A percentile compares a stretch with the other conserved stretches of the same genome.
Conservation (phyloP, 2,888 invertebrate genomes). For the Hydriomena furcata region DNA sequence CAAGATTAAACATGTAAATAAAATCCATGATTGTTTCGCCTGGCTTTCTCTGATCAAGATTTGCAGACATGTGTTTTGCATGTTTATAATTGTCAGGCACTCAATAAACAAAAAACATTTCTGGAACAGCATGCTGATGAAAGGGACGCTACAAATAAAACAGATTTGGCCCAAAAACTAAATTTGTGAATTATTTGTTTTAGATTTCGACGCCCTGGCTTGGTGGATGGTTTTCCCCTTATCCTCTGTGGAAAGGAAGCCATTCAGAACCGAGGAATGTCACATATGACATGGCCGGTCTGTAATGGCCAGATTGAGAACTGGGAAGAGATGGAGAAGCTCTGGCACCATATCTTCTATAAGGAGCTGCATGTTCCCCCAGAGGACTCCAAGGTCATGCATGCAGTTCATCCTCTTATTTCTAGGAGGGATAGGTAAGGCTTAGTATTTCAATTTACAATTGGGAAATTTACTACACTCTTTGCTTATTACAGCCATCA, state of each 20-base stretch:
- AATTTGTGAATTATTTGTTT: background rate
- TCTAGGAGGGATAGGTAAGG: constrained; percentile 86
- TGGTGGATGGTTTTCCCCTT: constrained; percentile 60
- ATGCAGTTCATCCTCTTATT: constrained; percentile 92
- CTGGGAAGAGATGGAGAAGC: constrained; percentile 95
- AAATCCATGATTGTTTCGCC: too few relatives aligned
- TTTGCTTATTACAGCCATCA: too few relatives aligned
- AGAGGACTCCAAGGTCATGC: constrained; percentile 90
- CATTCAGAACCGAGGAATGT: constrained; percentile 72
- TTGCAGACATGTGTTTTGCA: too few relatives aligned
- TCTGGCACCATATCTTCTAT: constrained; percentile 94
- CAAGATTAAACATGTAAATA: too few relatives aligned
- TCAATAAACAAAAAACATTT: too few relatives aligned
- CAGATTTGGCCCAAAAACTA: too few relatives aligned
- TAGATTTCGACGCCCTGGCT: constrained; percentile 53
- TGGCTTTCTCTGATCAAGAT: too few relatives aligned
- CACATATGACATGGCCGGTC: constrained; percentile 88
- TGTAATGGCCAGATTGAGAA: constrained; percentile 90
- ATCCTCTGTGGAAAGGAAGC: constrained; percentile 85
- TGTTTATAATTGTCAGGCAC: too few relatives aligned
- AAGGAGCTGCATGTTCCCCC: constrained; percentile 91
- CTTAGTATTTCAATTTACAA: too few relatives aligned
- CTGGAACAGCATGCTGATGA: too few relatives aligned
- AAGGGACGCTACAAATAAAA: too few relatives aligned
- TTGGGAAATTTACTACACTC: too few relatives aligned